Base-by-base conservation (phyloP, 30 jellyfish, hydroid and myxozoan species). In the Aurelia aurita region DNA sequence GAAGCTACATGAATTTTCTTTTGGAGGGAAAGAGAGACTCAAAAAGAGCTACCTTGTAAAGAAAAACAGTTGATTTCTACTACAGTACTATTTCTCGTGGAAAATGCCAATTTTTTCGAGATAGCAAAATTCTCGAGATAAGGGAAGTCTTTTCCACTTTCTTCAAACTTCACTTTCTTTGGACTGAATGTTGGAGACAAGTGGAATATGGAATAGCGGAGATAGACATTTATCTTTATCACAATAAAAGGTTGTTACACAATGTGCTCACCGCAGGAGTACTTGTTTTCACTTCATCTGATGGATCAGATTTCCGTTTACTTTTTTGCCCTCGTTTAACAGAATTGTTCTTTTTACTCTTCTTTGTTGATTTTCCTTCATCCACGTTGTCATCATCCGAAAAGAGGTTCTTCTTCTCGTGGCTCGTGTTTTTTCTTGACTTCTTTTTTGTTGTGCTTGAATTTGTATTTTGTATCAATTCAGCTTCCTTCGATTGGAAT, bases 341-440 rank as follows among this genome's bases (percentile, higher is more conserved):
- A 20, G 71, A 82, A 39, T 69, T 69, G 72, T 82, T 69, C 29
- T 51, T 82, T 7, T 29, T 58, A 31, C 21, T 67, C 21, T 67
- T 45, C 58, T 62, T 79, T 23, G 19, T 43, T 34, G 71, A 18
- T 63, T 46, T 51, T 13, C 22, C 77, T 9, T 22, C 81, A 14
- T 49, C 49, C 9, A 13, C 49, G 19, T 65, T 16, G 6, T 53
- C 83, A 46, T 80, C 90, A 62, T 80, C 90, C 2, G 90, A 80
- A 32, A 80, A 69, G 7, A 80, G 75, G 11, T 27, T 66, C 80
- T 60, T 18, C 55, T 35, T 43, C 35, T 18, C 31, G 14, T 0
- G 39, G 3, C 32, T 58, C 34, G 16, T 2, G 39, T 31, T 28
- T 34, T n/a, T 16, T 64, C 15, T 21, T 10, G 28, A 28, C 25